These are phyloP conservation scores for Eucera pruinosa DNA, from an alignment of 2,888 invertebrate genomes.

Conservation along the genomic window DNA sequence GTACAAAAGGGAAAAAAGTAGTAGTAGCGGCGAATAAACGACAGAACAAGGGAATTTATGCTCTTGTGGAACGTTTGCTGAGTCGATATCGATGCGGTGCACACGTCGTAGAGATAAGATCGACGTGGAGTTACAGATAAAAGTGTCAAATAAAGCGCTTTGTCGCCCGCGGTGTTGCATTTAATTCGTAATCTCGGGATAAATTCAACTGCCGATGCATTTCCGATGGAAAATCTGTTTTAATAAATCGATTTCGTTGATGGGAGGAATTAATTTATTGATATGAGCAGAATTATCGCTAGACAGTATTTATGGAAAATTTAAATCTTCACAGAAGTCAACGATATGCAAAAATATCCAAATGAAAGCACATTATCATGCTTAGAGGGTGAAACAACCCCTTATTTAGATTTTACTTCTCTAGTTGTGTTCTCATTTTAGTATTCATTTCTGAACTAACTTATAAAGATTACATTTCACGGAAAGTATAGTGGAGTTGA, in stretches of 20 bases:
- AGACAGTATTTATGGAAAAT: too few relatives aligned
- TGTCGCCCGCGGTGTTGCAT: not conserved
- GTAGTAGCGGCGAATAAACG: not conserved
- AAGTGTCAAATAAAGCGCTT: not conserved
- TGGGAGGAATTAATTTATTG: not conserved
- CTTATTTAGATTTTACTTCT: too few relatives aligned
- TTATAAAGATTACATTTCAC: too few relatives aligned
- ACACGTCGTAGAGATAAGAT: conserved; percentile 9
- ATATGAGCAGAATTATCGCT: not conserved
- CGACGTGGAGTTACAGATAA: not conserved
- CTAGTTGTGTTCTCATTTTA: too few relatives aligned
- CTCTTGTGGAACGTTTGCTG: not conserved
- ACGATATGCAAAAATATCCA: too few relatives aligned
- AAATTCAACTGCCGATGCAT: not conserved
- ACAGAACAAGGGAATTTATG: conserved; percentile 13
- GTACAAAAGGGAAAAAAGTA: not conserved
- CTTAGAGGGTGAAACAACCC: too few relatives aligned
- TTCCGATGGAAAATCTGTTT: not conserved
- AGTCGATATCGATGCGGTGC: conserved; percentile 10
- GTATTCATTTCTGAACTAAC: too few relatives aligned
- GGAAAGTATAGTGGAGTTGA: too few relatives aligned
- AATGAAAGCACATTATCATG: too few relatives aligned
- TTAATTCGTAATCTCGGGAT: not conserved
- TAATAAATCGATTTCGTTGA: not conserved
- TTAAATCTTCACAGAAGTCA: too few relatives aligned